A percentile compares a stretch with the other conserved stretches of the same genome.
Conservation (phyloP, 2,113 vertebrate species). For the Neotragus moschatus region DNA sequence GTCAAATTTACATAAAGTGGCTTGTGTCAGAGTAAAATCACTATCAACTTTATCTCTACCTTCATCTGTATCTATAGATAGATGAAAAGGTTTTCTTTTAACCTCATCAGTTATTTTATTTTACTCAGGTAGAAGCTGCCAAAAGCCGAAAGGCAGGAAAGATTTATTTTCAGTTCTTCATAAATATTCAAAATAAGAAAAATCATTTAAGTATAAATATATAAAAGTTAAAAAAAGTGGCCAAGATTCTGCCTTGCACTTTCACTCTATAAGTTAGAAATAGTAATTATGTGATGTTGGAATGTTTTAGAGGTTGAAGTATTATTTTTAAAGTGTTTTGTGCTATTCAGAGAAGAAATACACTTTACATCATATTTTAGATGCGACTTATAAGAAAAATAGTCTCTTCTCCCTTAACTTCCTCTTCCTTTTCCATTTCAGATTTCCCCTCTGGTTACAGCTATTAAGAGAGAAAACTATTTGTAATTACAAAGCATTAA, state of each 20-base stretch:
- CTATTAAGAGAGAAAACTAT: background rate
- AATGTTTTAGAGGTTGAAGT: background rate
- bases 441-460: background rate
- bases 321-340: conserved; percentile 34
- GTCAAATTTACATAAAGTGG: conserved; percentile 5
- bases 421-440: background rate
- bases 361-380: background rate
- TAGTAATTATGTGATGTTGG: background rate
- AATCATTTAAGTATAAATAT: background rate
- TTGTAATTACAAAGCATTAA: background rate
- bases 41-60: background rate
- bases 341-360: background rate
- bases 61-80: background rate
- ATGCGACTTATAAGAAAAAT: background rate
- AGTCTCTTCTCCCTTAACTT: background rate
- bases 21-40: conserved; percentile 10
- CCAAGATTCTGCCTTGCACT: conserved; percentile 26
- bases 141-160: background rate
- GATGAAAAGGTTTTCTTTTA: conserved; percentile 13
- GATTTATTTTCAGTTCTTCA: background rate
- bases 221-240: background rate
- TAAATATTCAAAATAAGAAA: background rate
- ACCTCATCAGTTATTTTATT: background rate
- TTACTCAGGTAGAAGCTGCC: background rate
- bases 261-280: background rate